phyloP scores from a whole-genome alignment of 2,888 invertebrate species.

The Chrysopilus asiliformis region DNA sequence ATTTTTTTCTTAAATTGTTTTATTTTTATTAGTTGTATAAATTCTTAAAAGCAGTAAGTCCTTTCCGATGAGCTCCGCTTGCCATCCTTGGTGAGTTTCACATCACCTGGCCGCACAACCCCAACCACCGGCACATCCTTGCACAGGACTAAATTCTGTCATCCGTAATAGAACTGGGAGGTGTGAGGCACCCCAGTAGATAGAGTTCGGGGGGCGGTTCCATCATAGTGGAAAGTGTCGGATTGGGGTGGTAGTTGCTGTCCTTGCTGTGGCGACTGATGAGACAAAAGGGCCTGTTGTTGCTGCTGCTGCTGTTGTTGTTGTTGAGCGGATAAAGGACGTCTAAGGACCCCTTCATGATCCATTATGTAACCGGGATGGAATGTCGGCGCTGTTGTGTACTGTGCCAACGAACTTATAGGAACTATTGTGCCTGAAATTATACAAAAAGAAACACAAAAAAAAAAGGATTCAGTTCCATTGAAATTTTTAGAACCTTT shows the following conservation, averaged over 20 bases:
- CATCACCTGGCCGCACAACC: slow-evolving; percentile 4
- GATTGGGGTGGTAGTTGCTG: slow-evolving; percentile 16
- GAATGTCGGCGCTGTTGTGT: slow-evolving; percentile 31
- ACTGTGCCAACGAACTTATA: slow-evolving; percentile 29
- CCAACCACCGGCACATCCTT: slow-evolving; percentile 5
- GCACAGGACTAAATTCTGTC: slow-evolving; percentile 24
- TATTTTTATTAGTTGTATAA: not conserved
- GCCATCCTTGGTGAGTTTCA: slow-evolving; percentile 8
- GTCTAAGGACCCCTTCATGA: slow-evolving; percentile 26
- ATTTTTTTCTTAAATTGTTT: too few species aligned
- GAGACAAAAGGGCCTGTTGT: slow-evolving; percentile 17
- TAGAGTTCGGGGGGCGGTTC: slow-evolving; percentile 32
- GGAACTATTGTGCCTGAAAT: slow-evolving; percentile 24
- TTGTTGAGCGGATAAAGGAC: slow-evolving; percentile 19
- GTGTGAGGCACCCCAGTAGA: slow-evolving; percentile 32
- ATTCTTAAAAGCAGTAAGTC: slow-evolving; percentile 12
- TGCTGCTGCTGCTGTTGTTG: slow-evolving; percentile 23
- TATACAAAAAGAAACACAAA: too few species aligned
- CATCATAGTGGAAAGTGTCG: slow-evolving; percentile 26
- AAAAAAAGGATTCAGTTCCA: too few species aligned
- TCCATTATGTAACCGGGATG: slow-evolving; percentile 28
- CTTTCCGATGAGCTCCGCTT: slow-evolving; percentile 11
- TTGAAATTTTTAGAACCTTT: too few species aligned
- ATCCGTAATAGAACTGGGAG: slow-evolving; percentile 34
- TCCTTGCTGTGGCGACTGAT: slow-evolving; percentile 17